Evolutionary conservation across 2,888 invertebrate species (phyloP), one percentile per base, ranked within the genome.

Genomic region (Idaea straminata): DNA sequence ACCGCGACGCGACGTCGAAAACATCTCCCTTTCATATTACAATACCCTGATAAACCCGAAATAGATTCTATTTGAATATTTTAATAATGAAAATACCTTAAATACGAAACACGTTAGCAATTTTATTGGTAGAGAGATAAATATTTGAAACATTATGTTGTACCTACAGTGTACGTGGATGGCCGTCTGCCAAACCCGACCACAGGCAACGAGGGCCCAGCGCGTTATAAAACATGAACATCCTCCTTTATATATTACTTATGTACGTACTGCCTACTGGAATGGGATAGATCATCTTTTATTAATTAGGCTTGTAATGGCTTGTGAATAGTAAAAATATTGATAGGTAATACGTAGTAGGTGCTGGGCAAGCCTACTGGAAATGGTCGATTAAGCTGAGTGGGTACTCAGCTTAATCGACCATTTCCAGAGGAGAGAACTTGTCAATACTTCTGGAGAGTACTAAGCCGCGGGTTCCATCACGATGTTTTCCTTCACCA

Each of bases 151-250:
- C 47, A 47, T 47, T 6, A 47, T 47, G 47, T 47, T 13, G 47
- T 47, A 47, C 6, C 3, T 25, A 25, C 7, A 10, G 47, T 47
- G 25, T 25, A 25, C 25, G 25, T 47, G 47, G 47, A 47, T 47
- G 47, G 47, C 47, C 47, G 47, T 3, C 47, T 47, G 47, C 47
- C 47, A 47, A 47, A 47, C 47, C 47, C 47, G 47, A 47, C 47
- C 47, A 10, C 47, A 47, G 25, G 47, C 47, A 13, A 47, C 47
- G 13, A 47, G 47, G 47, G 47, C 10, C 6, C 47, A 13, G 47
- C 47, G 47, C 47, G 47, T 47, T 47, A 47, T 47, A 47, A 47
- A 47, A 47, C 47, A 47, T 47, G 47, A 47, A 47, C 47, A 47
- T 47, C 13, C 47, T 47, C 47, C 47, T 47, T 47, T 47, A 47